Base-by-base conservation (phyloP, 2,113 vertebrate genomes). In the Nannobrachium achirus region DNA sequence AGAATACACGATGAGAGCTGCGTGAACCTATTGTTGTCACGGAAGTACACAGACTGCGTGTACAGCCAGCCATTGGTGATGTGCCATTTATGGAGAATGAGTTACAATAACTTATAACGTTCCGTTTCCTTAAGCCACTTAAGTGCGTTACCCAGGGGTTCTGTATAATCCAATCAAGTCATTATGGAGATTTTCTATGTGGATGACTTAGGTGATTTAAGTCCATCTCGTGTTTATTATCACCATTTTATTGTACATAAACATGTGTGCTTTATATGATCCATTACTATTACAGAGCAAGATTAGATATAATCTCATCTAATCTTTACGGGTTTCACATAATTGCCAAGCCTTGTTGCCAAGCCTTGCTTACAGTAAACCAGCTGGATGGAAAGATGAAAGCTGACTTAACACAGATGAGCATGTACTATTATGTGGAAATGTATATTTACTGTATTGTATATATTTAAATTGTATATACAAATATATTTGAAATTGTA, bases 131-230 rank as follows among this genome's bases (percentile, higher is more conserved):
- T 66, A 52, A 41, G 58, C 69, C 42, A 65, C 60, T n/a, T n/a
- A n/a, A n/a, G 70, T 16, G 25, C 72, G 69, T 70, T 46, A 58
- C 39, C 63, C 52, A 65, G 6, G 75, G 45, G 63, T 71, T 78
- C 39, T 46, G 42, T 58, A 60, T 59, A 75, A 79, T 71, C 44
- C 62, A 62, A 70, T 69, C 61, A 69, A 25, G 60, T 62, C 18
- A 69, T 10, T 69, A 40, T 74, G 63, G 46, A 50, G 48, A 33
- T 84, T 3, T 33, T 33, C 25, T 4, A 33, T 33, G 25, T 33
- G 25, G 25, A 33, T 33, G 25, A 33, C 25, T 33, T 33, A 25
- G 25, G 25, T 33, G 25, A 33, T 33, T 33, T 33, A 33, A n/a
- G 25, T 33, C 6, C 25, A 4, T 33, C 25, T 33, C 25, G 6